Evolutionary conservation across 2,113 vertebrate species (phyloP).

Genomic region (Thunnus thynnus): DNA sequence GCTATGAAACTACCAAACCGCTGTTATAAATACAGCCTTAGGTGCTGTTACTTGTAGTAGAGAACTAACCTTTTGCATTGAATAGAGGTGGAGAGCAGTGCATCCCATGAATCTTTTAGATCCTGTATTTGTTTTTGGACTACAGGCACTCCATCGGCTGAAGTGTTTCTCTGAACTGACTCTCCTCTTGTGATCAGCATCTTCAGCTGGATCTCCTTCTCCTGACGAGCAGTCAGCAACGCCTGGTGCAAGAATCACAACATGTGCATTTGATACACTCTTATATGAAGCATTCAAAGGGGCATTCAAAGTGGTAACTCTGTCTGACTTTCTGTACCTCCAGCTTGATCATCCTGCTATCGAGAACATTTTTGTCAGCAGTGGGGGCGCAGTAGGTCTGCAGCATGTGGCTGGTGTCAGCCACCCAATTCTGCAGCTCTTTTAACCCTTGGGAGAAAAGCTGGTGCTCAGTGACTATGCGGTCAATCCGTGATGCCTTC

Average conservation of each 20-base stretch:
- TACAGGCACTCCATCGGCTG: constrained; percentile 88
- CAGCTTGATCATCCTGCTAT: constrained; percentile 94
- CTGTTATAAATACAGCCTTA: too few relatives aligned
- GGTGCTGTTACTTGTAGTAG: background rate
- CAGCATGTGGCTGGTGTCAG: constrained; percentile 91
- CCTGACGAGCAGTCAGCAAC: constrained; percentile 91
- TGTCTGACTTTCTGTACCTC: constrained; percentile 86
- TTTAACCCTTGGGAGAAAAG: constrained; percentile 91
- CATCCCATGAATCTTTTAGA: constrained; percentile 93
- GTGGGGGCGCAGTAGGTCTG: constrained; percentile 92
- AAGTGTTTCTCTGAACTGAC: constrained; percentile 94
- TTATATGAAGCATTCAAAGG: background rate
- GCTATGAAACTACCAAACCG: background rate
- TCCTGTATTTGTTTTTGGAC: constrained; percentile 91
- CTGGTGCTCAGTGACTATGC: constrained; percentile 92
- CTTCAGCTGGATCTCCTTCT: constrained; percentile 98
- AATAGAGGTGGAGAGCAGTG: constrained; percentile 91
- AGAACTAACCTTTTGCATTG: constrained; percentile 93
- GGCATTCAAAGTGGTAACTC: background rate
- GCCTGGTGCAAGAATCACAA: constrained; percentile 78
- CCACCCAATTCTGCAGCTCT: constrained; percentile 95
- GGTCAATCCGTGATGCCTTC: constrained; percentile 92
- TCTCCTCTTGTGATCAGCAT: constrained; percentile 94
- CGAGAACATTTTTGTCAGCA: constrained; percentile 92
- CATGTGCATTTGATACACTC: constrained; percentile 4